Conservation (phyloP, 2,113 vertebrate genomes). For the Catharus bicknelli region DNA sequence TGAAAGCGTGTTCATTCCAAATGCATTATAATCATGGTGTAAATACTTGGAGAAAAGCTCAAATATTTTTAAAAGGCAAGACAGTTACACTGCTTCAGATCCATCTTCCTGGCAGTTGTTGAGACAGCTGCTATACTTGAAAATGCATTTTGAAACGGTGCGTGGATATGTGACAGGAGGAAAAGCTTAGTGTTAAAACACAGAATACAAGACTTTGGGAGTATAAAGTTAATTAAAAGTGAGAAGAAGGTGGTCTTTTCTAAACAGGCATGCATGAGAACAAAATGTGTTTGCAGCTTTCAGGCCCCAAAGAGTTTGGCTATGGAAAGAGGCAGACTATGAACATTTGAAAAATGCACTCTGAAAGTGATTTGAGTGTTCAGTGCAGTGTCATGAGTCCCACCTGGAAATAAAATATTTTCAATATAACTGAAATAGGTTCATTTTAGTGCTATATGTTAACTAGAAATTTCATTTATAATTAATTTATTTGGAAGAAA, state of each 20-base stretch:
- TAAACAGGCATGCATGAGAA: not conserved
- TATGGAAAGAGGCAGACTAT: not conserved
- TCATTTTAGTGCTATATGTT: not conserved
- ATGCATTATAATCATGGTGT: not conserved
- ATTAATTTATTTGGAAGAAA: not conserved
- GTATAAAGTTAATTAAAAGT: constrained; percentile 16
- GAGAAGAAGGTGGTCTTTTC: not conserved
- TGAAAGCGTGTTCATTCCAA: not conserved
- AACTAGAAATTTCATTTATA: not conserved
- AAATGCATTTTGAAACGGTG: constrained; percentile 31
- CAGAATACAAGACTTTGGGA: not conserved
- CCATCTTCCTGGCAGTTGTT: not conserved
- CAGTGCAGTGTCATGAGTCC: not conserved
- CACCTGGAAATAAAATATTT: not conserved
- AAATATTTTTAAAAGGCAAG: constrained; percentile 22
- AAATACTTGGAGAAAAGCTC: not conserved
- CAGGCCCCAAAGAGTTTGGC: not conserved
- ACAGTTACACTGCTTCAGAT: not conserved
- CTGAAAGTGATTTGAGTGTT: not conserved
- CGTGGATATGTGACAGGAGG: not conserved
- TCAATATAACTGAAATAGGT: not conserved
- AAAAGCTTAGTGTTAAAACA: constrained; percentile 1
- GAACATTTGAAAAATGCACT: not conserved
- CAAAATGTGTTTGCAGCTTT: not conserved
- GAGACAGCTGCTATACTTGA: constrained; percentile 32